Evolutionary conservation across 2,888 invertebrate species (phyloP).

Genomic region (Aleiodes leptofemur): DNA sequence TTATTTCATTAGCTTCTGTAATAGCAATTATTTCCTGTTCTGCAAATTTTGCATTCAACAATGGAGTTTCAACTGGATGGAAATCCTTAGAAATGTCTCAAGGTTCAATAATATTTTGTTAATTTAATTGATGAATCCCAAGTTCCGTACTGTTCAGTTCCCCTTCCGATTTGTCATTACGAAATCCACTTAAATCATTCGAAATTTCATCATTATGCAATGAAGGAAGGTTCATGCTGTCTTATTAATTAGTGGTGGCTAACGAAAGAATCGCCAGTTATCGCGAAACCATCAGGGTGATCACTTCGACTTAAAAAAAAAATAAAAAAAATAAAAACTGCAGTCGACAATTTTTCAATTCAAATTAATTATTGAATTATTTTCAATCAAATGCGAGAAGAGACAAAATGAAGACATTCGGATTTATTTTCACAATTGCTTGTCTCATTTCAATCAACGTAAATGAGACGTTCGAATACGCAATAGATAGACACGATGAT

Average conservation of each 20-base stretch:
- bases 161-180: constrained; percentile 1
- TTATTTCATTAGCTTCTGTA: no score
- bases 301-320: background rate
- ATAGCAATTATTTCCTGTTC: no score
- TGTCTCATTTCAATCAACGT: constrained; percentile 3
- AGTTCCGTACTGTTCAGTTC: background rate
- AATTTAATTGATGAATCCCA: background rate
- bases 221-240: background rate
- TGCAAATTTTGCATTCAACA: no score
- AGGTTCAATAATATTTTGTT: background rate
- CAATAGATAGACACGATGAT: background rate
- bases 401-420: background rate
- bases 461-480: background rate
- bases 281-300: background rate
- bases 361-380: background rate
- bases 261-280: background rate
- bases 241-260: background rate
- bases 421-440: constrained; percentile 1
- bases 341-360: background rate
- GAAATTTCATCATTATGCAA: constrained; percentile 13
- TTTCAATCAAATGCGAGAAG: background rate
- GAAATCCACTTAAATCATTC: background rate
- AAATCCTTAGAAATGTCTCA: background rate
- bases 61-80: no score
- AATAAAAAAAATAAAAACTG: no score